Conservation (phyloP, 1,140 invertebrate species). For the Nixonia krombeini region DNA sequence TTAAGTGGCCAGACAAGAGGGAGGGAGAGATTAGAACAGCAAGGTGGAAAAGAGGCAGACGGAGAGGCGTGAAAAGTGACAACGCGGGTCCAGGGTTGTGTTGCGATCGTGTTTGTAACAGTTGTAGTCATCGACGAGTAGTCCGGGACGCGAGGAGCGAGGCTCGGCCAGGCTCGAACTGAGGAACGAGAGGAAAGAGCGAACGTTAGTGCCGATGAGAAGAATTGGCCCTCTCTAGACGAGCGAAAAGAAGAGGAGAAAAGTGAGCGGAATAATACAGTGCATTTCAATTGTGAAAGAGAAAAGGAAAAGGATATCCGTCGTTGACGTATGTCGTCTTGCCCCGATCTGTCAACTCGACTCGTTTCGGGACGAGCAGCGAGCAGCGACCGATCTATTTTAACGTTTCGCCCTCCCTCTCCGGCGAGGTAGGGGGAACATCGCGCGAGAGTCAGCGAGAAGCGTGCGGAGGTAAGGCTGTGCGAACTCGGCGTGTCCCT, state of each 20-base stretch:
- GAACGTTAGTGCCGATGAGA: slow-evolving; percentile 1
- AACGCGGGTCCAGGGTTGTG: slow-evolving; percentile 11
- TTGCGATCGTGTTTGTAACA: slow-evolving; percentile 1
- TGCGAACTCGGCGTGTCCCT: not conserved
- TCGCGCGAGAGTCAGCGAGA: not conserved
- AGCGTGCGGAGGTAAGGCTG: slow-evolving; percentile 2
- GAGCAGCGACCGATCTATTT: slow-evolving; percentile 43
- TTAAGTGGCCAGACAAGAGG: not conserved
- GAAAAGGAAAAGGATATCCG: not conserved
- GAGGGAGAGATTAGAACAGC: not conserved
- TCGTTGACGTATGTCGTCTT: no score
- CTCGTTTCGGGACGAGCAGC: slow-evolving; percentile 8
- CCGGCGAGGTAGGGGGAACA: not conserved
- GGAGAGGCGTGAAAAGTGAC: not conserved
- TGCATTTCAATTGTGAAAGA: not conserved
- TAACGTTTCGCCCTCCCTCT: slow-evolving; percentile 39
- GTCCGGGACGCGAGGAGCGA: not conserved
- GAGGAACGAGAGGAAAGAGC: slow-evolving; percentile 18
- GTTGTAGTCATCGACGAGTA: slow-evolving; percentile 15
- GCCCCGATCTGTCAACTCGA: slow-evolving; percentile 9
- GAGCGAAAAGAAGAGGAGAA: slow-evolving; percentile 9
- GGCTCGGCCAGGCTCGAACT: no score
- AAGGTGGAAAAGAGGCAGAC: slow-evolving; percentile 3
- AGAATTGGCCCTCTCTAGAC: no score
- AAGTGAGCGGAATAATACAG: not conserved